A percentile compares a stretch with the other conserved stretches of the same genome.
phyloP scores from a whole-genome alignment of 1,140 invertebrate species.

The Microvelia longipes region DNA sequence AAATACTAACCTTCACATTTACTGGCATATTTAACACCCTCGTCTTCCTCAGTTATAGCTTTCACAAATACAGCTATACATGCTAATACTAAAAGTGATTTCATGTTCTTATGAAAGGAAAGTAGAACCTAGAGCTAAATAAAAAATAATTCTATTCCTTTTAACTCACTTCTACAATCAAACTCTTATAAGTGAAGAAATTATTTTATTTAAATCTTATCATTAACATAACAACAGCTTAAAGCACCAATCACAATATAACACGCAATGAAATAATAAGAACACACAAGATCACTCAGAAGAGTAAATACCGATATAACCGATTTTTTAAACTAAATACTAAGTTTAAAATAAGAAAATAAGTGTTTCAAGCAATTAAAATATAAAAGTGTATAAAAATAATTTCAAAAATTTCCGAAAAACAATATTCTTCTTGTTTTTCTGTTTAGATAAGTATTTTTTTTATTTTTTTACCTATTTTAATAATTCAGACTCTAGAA shows the following conservation, averaged over 20 bases:
- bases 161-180: not conserved
- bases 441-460: too few species aligned
- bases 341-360: too few species aligned
- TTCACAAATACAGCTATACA: not conserved
- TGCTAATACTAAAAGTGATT: not conserved
- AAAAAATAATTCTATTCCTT: not conserved
- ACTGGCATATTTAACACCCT: conserved; percentile 64
- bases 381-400: too few species aligned
- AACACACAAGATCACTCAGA: too few species aligned
- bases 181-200: not conserved
- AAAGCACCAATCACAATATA: not conserved
- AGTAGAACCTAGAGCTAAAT: not conserved
- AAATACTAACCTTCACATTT: conserved; percentile 50
- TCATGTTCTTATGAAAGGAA: not conserved
- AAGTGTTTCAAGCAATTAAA: too few species aligned
- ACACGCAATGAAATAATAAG: too few species aligned
- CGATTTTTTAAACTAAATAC: too few species aligned
- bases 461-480: too few species aligned
- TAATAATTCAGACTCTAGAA: too few species aligned
- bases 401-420: too few species aligned
- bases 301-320: too few species aligned
- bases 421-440: too few species aligned
- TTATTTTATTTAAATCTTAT: not conserved
- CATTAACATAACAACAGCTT: not conserved
- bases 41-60: conserved; percentile 37